phyloP scores from a whole-genome alignment of 2,113 vertebrate genomes.

The Tauraco erythrolophus region DNA sequence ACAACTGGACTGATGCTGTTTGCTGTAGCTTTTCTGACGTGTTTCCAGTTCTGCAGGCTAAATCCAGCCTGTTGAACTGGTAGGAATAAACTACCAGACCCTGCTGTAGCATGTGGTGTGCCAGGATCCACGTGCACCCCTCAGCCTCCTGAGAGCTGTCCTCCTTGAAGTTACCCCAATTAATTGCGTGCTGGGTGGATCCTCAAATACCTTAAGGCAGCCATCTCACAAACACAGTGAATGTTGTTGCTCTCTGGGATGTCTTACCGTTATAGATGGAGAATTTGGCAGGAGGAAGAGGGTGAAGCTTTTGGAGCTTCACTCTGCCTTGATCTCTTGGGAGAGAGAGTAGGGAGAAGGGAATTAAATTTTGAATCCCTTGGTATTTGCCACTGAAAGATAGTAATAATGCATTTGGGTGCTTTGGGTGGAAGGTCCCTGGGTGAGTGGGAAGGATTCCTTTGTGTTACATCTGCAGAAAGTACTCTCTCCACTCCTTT shows the following conservation, averaged over 20 bases:
- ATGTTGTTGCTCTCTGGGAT: neutral
- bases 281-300: neutral
- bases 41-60: neutral
- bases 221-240: neutral
- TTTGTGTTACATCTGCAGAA: neutral
- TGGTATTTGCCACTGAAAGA: neutral
- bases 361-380: neutral
- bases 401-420: neutral
- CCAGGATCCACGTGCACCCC: neutral
- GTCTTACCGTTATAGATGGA: neutral
- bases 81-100: neutral
- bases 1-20: neutral
- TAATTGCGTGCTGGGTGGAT: neutral
- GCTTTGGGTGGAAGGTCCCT: neutral
- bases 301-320: neutral
- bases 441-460: neutral
- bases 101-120: neutral
- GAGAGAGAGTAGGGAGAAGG: neutral
- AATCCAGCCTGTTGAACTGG: neutral
- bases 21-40: neutral
- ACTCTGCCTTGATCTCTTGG: neutral
- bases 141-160: neutral
- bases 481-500: neutral
- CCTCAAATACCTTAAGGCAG: neutral
- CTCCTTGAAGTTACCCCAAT: neutral